Percentiles rank a stretch among this genome's conserved stretches.
Conservation (phyloP, 2,888 invertebrate species). For the Apamea sordens region DNA sequence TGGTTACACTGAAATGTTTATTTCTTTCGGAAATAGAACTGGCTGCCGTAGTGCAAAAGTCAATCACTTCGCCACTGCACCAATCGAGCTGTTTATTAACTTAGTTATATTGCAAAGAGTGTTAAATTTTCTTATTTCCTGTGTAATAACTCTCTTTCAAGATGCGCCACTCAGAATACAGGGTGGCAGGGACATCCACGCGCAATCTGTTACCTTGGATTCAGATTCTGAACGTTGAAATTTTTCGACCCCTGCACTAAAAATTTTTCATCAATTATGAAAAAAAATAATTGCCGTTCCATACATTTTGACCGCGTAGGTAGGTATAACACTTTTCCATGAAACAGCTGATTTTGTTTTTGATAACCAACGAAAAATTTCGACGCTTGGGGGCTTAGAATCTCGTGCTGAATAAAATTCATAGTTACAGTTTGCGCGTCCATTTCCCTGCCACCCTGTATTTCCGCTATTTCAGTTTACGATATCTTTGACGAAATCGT, state of each 20-base stretch:
- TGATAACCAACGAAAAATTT: too few species aligned
- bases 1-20: slow-evolving; percentile 8
- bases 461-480: background rate
- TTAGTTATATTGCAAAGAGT: background rate
- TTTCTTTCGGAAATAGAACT: slow-evolving; percentile 13
- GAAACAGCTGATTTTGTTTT: too few species aligned
- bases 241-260: background rate
- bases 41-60: slow-evolving; percentile 1
- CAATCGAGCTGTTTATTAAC: slow-evolving; percentile 11
- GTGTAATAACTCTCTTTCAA: background rate
- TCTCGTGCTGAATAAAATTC: too few species aligned
- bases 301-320: too few species aligned
- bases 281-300: too few species aligned
- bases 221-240: background rate
- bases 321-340: too few species aligned
- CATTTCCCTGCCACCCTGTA: too few species aligned
- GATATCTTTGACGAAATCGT: background rate
- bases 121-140: slow-evolving; percentile 12
- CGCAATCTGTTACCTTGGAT: background rate
- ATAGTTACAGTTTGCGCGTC: too few species aligned
- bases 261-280: too few species aligned
- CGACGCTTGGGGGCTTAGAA: too few species aligned
- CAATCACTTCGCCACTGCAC: slow-evolving; percentile 7
- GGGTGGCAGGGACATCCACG: too few species aligned
- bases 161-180: background rate